These are phyloP conservation scores for Parascotia fuliginaria DNA, from an alignment of 2,888 invertebrate species.

Conservation along the genomic window DNA sequence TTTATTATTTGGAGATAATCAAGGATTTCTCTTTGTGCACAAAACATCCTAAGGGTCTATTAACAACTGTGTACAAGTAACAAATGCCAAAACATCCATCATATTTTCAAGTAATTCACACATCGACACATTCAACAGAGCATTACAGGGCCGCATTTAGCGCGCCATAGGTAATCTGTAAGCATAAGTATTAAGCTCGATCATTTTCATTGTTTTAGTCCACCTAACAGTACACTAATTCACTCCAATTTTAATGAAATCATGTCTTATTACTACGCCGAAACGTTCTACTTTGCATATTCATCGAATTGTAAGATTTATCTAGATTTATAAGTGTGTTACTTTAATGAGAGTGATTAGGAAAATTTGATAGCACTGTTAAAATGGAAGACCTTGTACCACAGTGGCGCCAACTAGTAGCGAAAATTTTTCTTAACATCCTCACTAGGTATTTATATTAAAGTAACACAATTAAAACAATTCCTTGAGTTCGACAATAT, in stretches of 20 bases:
- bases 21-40: too few species aligned
- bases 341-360: background rate
- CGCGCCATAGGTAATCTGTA: conserved; percentile 8
- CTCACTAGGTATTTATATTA: too few species aligned
- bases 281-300: background rate
- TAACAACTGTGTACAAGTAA: too few species aligned
- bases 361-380: too few species aligned
- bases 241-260: conserved; percentile 21
- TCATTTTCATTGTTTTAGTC: conserved; percentile 41
- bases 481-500: background rate
- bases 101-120: too few species aligned
- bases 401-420: too few species aligned
- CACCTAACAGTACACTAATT: conserved; percentile 29
- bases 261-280: conserved; percentile 33
- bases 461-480: background rate
- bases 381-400: too few species aligned
- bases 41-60: too few species aligned
- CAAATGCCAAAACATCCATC: too few species aligned
- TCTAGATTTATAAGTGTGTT: background rate
- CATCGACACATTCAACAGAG: background rate
- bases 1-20: too few species aligned
- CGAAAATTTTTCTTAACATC: too few species aligned
- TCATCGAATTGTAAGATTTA: background rate
- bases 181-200: conserved; percentile 38
- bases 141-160: background rate